Evolutionary conservation across 37 sponge, comb jelly and placozoan species (phyloP).

Genomic region (Geodia barretti): DNA sequence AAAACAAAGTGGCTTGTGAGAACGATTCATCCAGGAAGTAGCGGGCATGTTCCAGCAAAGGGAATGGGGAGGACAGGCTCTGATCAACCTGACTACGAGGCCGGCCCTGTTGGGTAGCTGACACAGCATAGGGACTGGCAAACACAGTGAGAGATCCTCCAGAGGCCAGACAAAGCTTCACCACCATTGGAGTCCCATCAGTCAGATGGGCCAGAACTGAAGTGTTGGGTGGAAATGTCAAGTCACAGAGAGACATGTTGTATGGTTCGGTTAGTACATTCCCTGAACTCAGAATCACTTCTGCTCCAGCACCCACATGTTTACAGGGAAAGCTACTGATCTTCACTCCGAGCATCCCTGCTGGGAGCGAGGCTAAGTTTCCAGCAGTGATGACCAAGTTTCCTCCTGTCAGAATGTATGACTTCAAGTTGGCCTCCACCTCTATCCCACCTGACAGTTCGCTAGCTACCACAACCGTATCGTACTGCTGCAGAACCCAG

Average conservation of each 20-base stretch:
- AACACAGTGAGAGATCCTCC: constrained; percentile 44
- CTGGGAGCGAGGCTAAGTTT: constrained; percentile 19
- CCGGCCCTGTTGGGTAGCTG: neutral
- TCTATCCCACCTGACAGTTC: constrained; percentile 20
- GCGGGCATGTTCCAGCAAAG: constrained; percentile 34
- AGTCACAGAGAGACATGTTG: constrained; percentile 37
- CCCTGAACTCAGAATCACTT: neutral
- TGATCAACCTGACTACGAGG: constrained; percentile 43
- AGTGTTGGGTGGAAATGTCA: neutral
- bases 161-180: constrained; percentile 1
- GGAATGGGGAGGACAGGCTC: constrained; percentile 28
- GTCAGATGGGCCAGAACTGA: constrained; percentile 1
- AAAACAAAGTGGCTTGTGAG: constrained; percentile 17
- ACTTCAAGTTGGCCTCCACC: constrained; percentile 32
- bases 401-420: constrained; percentile 24
- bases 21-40: constrained; percentile 12
- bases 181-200: constrained; percentile 21
- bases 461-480: constrained; percentile 38
- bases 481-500: constrained; percentile 48
- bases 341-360: constrained; percentile 5
- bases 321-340: neutral
- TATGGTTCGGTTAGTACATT: constrained; percentile 5
- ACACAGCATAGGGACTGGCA: constrained; percentile 40
- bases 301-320: constrained; percentile 13
- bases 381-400: constrained; percentile 41